These are phyloP conservation scores for Clostera curtula DNA, from an alignment of 2,888 invertebrate genomes.

Conservation along the genomic window DNA sequence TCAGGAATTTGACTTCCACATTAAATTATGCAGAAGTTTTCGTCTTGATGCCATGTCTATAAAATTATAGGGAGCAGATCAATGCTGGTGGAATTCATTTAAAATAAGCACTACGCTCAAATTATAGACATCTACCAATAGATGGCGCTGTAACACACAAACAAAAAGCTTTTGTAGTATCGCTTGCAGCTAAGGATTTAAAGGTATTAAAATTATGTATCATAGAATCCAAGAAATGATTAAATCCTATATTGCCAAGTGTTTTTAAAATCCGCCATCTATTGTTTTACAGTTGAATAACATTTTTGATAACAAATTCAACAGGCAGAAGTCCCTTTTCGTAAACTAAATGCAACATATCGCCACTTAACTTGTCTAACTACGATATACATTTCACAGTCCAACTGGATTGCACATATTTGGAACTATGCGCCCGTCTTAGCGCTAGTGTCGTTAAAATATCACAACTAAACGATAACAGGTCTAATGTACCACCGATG, in stretches of 20 bases:
- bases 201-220: too few relatives aligned
- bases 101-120: conserved; percentile 8
- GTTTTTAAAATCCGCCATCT: conserved; percentile 6
- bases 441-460: conserved; percentile 40
- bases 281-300: too few relatives aligned
- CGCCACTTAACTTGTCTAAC: conserved; percentile 65
- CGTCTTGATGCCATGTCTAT: conserved; percentile 20
- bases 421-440: conserved; percentile 45
- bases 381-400: conserved; percentile 63
- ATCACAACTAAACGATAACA: conserved; percentile 65
- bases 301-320: conserved; percentile 41
- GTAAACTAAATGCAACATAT: conserved; percentile 68
- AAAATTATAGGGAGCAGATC: conserved; percentile 22
- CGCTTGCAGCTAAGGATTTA: too few relatives aligned
- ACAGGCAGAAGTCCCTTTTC: conserved; percentile 35
- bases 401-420: conserved; percentile 58
- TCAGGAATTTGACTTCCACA: conserved; percentile 17
- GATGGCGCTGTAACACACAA: conserved; percentile 9
- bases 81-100: conserved; percentile 21
- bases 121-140: conserved; percentile 16
- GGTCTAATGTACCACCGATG: not conserved
- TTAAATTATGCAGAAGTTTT: conserved; percentile 19
- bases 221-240: too few relatives aligned
- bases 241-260: too few relatives aligned
- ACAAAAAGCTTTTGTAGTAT: too few relatives aligned